A percentile compares a stretch with the other conserved stretches of the same genome.
These are phyloP conservation scores for Entomobrya multifasciata DNA, from an alignment of 2,888 invertebrate species.

Conservation along the genomic window DNA sequence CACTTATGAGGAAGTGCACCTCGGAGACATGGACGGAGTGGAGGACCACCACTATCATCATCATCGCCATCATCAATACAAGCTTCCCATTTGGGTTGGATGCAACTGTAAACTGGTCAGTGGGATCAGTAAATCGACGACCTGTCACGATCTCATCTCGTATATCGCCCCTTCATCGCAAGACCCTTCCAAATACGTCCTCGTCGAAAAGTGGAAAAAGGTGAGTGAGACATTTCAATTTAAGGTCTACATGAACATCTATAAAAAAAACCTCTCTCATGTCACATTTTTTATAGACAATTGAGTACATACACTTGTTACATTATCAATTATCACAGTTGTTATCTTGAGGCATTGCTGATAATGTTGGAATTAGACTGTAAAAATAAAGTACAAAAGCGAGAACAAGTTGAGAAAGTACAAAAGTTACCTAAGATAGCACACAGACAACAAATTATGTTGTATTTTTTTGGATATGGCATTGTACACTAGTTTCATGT, in stretches of 20 bases:
- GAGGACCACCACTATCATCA: constrained; percentile 71
- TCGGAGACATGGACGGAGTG: constrained; percentile 28
- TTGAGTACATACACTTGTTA: constrained; percentile 6
- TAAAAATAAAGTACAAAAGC: constrained; percentile 38
- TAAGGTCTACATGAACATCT: constrained; percentile 7
- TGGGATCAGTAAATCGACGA: constrained; percentile 77
- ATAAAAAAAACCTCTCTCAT: constrained; percentile 1
- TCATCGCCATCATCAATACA: constrained; percentile 71
- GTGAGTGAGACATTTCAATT: constrained; percentile 82
- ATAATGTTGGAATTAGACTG: constrained; percentile 27
- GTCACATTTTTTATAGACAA: too few relatives aligned
- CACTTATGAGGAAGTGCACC: constrained; percentile 38
- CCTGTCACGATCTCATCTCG: constrained; percentile 77
- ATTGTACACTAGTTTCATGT: constrained; percentile 33
- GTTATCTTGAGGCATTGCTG: neutral
- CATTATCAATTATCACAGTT: constrained; percentile 5
- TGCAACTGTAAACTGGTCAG: constrained; percentile 76
- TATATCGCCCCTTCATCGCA: constrained; percentile 73
- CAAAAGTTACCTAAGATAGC: neutral
- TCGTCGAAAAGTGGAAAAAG: constrained; percentile 90
- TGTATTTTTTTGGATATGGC: constrained; percentile 24
- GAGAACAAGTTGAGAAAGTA: constrained; percentile 15
- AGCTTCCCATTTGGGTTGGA: constrained; percentile 78
- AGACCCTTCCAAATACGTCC: constrained; percentile 83
- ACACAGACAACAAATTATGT: constrained; percentile 1